Conservation (phyloP, 35 echinoderm and acorn worm genomes). For the Lytechinus pictus region DNA sequence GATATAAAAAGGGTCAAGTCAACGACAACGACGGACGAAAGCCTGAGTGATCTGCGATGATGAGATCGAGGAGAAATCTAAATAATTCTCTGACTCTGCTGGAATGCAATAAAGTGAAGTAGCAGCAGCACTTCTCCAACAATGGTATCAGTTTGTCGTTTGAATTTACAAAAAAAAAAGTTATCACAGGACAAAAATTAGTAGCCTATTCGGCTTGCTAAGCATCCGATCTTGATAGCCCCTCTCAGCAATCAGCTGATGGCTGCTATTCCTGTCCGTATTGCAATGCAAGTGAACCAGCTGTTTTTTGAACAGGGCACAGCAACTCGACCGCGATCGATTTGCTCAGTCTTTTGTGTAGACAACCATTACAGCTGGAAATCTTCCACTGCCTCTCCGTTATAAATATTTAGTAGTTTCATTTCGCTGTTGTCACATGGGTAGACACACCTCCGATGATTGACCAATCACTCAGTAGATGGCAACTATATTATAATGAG, state of each 20-base stretch:
- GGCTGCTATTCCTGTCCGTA: conserved; percentile 52
- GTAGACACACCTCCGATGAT: conserved; percentile 28
- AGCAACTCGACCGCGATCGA: not conserved
- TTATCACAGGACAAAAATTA: not conserved
- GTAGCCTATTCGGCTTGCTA: not conserved
- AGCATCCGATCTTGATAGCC: conserved; percentile 30
- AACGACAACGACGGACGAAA: not conserved
- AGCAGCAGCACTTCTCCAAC: not conserved
- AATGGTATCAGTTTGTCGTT: not conserved
- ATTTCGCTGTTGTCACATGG: not conserved
- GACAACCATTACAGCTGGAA: not conserved
- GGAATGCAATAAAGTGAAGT: conserved; percentile 12
- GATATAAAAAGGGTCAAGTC: not conserved
- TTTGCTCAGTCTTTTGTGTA: not conserved
- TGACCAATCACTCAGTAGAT: not conserved
- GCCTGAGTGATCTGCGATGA: too few species aligned
- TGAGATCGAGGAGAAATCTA: not conserved
- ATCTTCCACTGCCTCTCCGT: conserved; percentile 45
- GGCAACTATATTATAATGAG: conserved; percentile 19
- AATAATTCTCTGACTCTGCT: not conserved
- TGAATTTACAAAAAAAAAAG: not conserved
- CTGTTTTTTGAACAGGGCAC: conserved; percentile 29
- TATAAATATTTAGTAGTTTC: not conserved
- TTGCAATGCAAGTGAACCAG: conserved; percentile 45
- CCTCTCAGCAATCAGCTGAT: conserved; percentile 47